Conservation (phyloP, 2,888 invertebrate genomes). For the Lasius platythorax region DNA sequence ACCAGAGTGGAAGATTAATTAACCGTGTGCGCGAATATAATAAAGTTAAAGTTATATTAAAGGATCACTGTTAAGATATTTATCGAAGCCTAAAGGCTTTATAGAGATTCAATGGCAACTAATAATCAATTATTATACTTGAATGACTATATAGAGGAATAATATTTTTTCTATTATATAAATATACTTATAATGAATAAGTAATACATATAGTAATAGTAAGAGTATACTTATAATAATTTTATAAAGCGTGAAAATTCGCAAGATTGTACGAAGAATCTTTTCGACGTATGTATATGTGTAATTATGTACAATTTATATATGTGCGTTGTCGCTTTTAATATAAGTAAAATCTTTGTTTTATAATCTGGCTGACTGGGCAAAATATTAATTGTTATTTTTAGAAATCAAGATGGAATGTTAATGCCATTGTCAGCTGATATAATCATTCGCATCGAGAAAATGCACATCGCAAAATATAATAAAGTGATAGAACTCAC, state of each 20-base stretch:
- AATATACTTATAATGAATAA: slow-evolving; percentile 2
- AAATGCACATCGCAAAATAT: slow-evolving; percentile 41
- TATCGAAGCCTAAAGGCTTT: neutral
- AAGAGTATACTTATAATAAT: neutral
- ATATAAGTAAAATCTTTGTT: neutral
- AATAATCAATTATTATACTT: slow-evolving; percentile 3
- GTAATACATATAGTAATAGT: neutral
- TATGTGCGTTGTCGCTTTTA: neutral
- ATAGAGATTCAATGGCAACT: slow-evolving; percentile 37
- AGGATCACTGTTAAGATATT: slow-evolving; percentile 38
- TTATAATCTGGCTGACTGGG: neutral
- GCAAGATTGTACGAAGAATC: neutral
- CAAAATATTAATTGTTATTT: slow-evolving; percentile 47
- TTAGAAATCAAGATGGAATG: slow-evolving; percentile 44
- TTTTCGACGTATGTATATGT: neutral
- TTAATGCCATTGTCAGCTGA: slow-evolving; percentile 48
- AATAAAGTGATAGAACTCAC: slow-evolving; percentile 1
- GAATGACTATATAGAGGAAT: neutral
- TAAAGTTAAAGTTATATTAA: slow-evolving; percentile 63
- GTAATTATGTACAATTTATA: too few relatives aligned
- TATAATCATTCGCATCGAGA: slow-evolving; percentile 47
- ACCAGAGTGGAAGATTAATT: slow-evolving; percentile 67
- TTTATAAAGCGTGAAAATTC: neutral
- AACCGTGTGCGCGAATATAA: slow-evolving; percentile 62
- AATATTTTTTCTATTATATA: neutral